Evolutionary conservation across 2,888 invertebrate genomes (phyloP), one percentile per base, ranked within the genome.

Genomic region (Catocala fraxini): DNA sequence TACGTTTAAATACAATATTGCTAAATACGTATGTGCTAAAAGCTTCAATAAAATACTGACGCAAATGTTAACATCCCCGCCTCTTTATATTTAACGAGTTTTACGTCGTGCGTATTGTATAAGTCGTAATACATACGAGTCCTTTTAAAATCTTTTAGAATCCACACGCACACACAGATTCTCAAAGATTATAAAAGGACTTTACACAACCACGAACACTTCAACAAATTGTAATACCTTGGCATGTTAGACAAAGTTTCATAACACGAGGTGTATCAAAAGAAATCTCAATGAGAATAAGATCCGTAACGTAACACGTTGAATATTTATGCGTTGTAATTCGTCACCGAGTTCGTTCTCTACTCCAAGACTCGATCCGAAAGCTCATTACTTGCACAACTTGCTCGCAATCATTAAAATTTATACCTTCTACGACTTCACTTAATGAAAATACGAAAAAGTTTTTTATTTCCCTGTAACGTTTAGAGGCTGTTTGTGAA

Each of bases 381-480:
- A 80, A 85, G 82, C 87, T 88, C 86, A 89, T 89, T 89, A 88
- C 86, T 82, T 81, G 79, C 81, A 73, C 73, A 88, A 88, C 86
- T 89, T 87, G 85, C 81, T 83, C 71, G 81, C 81, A 89, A 89
- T 89, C 89, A 88, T 90, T 90, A 89, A 87, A 89, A 87, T 89
- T 89, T 89, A 89, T 88, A 86, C 85, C 82, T 84, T 81, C 79
- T 81, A 82, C 80, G 84, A 88, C 83, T 88, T 85, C 75, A 79
- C 78, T 80, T 84, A 85, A 89, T 88, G 87, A 87, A 88, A 86
- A 88, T 83, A 79, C 76, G 80, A 76, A 82, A 83, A 83, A 85
- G 80, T 78, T 82, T 79, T 81, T 70, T 77, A 72, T 71, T 51
- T 66, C 54, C 39, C 56, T 57, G 65, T 67, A 72, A 74, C 79